phyloP scores from a whole-genome alignment of 1,140 invertebrate genomes.

The Bathynomus jamesi region DNA sequence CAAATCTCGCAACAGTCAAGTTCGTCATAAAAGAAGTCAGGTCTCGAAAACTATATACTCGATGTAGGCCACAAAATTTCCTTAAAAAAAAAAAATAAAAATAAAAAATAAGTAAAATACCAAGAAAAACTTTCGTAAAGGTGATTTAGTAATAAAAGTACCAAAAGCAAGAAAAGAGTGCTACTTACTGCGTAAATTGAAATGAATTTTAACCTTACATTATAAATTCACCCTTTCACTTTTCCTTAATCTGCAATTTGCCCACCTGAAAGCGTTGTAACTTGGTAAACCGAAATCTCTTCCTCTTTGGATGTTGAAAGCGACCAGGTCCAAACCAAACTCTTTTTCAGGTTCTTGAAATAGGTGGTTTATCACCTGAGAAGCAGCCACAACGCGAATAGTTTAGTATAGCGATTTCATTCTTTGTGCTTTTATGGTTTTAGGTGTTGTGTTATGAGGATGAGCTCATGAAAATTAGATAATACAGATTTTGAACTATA shows the following conservation, averaged over 20 bases:
- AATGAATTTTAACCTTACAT: slow-evolving; percentile 5
- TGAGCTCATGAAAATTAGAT: no score
- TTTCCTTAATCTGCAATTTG: slow-evolving; percentile 38
- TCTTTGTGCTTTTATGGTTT: no score
- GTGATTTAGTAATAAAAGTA: neutral
- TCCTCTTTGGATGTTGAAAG: slow-evolving; percentile 89
- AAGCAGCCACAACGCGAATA: neutral
- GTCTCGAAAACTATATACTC: slow-evolving; percentile 68
- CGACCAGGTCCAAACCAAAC: slow-evolving; percentile 67
- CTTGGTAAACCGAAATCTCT: slow-evolving; percentile 85
- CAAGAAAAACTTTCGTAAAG: no score
- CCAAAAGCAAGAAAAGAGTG: neutral
- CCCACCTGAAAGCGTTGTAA: slow-evolving; percentile 71
- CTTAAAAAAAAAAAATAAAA: slow-evolving; percentile 44
- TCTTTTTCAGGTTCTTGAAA: slow-evolving; percentile 42
- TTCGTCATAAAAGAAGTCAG: slow-evolving; percentile 80
- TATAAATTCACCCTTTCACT: neutral
- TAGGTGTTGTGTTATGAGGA: no score
- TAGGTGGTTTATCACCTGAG: slow-evolving; percentile 44
- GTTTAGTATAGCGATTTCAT: neutral
- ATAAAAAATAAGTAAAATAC: neutral
- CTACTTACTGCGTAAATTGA: neutral
- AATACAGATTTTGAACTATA: no score
- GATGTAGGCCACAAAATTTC: slow-evolving; percentile 80
- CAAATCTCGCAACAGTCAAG: slow-evolving; percentile 66